These are phyloP conservation scores for Gandaritis pyraliata DNA, from an alignment of 2,888 invertebrate species.

Conservation along the genomic window DNA sequence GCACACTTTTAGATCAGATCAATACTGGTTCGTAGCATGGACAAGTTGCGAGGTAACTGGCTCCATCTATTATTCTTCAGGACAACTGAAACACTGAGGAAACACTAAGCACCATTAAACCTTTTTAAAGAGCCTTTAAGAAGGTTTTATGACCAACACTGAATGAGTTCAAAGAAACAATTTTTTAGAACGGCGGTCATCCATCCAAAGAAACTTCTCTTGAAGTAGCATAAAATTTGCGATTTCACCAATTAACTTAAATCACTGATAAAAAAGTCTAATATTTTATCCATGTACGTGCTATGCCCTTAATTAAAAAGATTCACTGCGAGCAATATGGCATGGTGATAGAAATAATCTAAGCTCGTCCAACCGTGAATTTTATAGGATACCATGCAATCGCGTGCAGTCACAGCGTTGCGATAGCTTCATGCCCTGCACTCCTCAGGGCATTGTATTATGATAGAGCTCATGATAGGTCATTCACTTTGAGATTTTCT, in stretches of 20 bases:
- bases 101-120: too few relatives aligned
- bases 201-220: neutral
- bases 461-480: conserved; percentile 24
- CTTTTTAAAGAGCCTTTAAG: too few relatives aligned
- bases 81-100: too few relatives aligned
- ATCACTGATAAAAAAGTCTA: conserved; percentile 2
- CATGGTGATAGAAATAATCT: conserved; percentile 30
- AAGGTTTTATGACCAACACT: neutral
- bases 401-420: conserved; percentile 37
- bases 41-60: too few relatives aligned
- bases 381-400: conserved; percentile 45
- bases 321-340: conserved; percentile 31
- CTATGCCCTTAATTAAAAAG: conserved; percentile 31
- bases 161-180: neutral
- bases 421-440: conserved; percentile 19
- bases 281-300: conserved; percentile 5
- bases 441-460: conserved; percentile 40
- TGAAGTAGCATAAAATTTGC: conserved; percentile 1
- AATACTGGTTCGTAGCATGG: too few relatives aligned
- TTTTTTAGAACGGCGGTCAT: neutral
- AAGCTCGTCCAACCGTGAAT: conserved; percentile 50
- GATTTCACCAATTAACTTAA: conserved; percentile 9
- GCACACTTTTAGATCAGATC: too few relatives aligned
- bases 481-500: conserved; percentile 23
- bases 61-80: too few relatives aligned